Conservation (phyloP, 2,113 vertebrate genomes). For the Syrmaticus mikado region DNA sequence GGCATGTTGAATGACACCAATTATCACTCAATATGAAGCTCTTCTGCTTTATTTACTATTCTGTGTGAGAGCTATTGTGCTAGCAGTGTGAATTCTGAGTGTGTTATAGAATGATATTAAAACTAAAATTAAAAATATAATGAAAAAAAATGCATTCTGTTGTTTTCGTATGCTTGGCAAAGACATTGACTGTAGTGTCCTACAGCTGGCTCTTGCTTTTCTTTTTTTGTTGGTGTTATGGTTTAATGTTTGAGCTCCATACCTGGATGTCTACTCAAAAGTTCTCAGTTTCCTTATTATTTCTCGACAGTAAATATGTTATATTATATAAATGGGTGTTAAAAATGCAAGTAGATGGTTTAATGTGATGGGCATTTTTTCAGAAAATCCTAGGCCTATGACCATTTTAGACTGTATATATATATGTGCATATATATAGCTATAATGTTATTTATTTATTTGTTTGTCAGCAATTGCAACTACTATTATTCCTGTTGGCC, state of each 20-base stretch:
- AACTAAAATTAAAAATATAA: not conserved
- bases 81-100: not conserved
- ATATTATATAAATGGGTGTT: not conserved
- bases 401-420: not conserved
- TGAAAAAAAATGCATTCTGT: not conserved
- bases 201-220: not conserved
- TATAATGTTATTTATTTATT: not conserved
- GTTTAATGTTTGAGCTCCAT: not conserved
- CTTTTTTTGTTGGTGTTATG: not conserved
- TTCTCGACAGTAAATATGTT: not conserved
- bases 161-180: not conserved
- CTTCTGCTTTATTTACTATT: rapidly evolving
- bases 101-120: not conserved
- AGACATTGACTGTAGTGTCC: not conserved
- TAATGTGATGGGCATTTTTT: not conserved
- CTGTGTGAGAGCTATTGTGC: not conserved
- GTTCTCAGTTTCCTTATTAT: not conserved
- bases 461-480: not conserved
- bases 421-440: too few species aligned
- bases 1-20: not conserved
- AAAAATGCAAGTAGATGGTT: not conserved
- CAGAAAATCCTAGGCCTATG: not conserved
- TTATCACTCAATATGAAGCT: not conserved
- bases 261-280: not conserved
- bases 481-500: not conserved